Percentiles rank a stretch among this genome's conserved stretches.
Evolutionary conservation across 2,888 invertebrate genomes (phyloP).

Genomic region (Raillietiella orientalis): DNA sequence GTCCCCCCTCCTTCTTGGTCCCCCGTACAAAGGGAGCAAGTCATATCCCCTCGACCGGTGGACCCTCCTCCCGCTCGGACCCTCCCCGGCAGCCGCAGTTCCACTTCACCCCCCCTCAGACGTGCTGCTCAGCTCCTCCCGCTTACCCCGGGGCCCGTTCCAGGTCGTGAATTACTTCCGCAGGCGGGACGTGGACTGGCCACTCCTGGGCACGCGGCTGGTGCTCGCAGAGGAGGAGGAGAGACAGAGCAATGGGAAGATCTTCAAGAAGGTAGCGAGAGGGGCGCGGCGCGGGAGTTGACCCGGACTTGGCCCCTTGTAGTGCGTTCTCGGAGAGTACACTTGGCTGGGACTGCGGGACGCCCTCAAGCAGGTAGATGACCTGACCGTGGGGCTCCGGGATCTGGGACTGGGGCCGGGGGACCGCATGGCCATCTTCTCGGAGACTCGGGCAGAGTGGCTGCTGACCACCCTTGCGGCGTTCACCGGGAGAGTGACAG

Average conservation of each 20-base stretch:
- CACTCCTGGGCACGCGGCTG: constrained; percentile 60
- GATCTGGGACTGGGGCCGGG: constrained; percentile 36
- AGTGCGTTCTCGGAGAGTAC: constrained; percentile 78
- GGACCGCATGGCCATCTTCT: constrained; percentile 62
- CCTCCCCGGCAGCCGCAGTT: too few species aligned
- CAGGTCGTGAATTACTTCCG: constrained; percentile 48
- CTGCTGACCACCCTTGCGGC: constrained; percentile 82
- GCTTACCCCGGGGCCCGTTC: too few species aligned
- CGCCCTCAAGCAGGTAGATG: constrained; percentile 32
- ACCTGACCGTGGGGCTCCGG: constrained; percentile 53
- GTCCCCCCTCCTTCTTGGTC: too few species aligned
- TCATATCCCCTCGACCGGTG: too few species aligned
- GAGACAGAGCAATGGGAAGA: constrained; percentile 61
- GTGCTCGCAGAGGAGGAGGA: constrained; percentile 81
- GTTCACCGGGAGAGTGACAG: constrained; percentile 73
- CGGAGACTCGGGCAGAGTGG: constrained; percentile 95
- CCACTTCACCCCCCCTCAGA: too few species aligned
- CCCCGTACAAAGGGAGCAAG: too few species aligned
- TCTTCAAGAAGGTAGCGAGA: constrained; percentile 84
- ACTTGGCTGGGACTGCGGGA: constrained; percentile 54
- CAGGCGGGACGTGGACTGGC: constrained; percentile 31
- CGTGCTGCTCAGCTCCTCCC: too few species aligned
- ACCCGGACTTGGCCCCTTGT: too few species aligned
- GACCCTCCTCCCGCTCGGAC: too few species aligned
- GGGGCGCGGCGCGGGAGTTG: too few species aligned